Percentiles rank a stretch among this genome's conserved stretches.
These are phyloP conservation scores for Vannuccia rotundouncinata DNA, from an alignment of 2,888 invertebrate genomes.

Conservation along the genomic window DNA sequence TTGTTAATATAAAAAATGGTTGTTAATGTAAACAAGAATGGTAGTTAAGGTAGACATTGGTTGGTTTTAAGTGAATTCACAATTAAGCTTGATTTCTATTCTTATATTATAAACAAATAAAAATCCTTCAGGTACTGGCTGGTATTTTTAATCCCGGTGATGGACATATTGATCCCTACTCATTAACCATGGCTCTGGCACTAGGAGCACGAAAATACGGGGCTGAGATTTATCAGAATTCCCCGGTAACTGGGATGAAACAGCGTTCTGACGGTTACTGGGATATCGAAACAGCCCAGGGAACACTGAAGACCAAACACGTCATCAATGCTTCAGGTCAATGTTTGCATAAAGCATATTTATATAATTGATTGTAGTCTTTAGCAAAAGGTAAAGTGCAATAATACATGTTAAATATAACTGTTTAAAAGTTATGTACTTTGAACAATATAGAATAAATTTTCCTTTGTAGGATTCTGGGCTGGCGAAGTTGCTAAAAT, in stretches of 20 bases:
- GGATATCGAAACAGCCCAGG: constrained; percentile 49
- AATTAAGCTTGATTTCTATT: background rate
- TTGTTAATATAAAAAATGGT: no score
- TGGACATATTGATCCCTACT: constrained; percentile 58
- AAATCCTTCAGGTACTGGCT: constrained; percentile 54
- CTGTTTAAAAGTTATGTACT: background rate
- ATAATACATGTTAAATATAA: background rate
- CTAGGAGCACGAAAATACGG: constrained; percentile 55
- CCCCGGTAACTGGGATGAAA: constrained; percentile 46
- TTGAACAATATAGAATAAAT: background rate
- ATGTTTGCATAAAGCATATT: background rate
- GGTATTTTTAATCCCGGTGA: constrained; percentile 57
- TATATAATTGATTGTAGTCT: background rate
- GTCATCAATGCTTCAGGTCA: constrained; percentile 57
- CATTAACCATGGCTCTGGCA: constrained; percentile 56
- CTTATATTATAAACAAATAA: background rate
- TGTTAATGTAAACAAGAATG: no score
- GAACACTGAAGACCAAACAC: constrained; percentile 50
- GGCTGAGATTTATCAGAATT: constrained; percentile 47
- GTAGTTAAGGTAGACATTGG: no score
- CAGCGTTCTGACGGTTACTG: constrained; percentile 48
- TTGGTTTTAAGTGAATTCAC: no score
- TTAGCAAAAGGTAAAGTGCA: background rate
- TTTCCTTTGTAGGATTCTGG: constrained; percentile 54
- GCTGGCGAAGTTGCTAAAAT: constrained; percentile 56